Evolutionary conservation across 2,888 invertebrate genomes (phyloP), one percentile per base, ranked within the genome.

Genomic region (Lissonota sp.): DNA sequence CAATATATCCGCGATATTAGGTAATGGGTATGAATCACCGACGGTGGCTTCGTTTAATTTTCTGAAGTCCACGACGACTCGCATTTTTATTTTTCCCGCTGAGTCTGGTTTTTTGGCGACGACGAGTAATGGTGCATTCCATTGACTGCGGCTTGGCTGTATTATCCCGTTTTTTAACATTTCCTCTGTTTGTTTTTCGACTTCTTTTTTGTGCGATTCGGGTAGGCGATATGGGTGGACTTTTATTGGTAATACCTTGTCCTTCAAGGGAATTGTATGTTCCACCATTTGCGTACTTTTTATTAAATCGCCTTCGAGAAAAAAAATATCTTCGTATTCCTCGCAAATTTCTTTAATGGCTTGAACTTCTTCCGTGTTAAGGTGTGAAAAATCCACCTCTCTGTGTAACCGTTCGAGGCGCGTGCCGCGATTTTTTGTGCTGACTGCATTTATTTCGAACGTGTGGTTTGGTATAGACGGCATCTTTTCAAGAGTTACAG

Each of bases 191-290:
- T 49, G 49, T 49, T 12, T 7, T 49, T 10, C 10, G 0, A 49
- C 49, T 12, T 49, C 49, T 10, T 7, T 7, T 49, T 49, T 49
- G n/a, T 49, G 49, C 3, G n/a, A 49, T 49, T 49, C 49, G 5
- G 49, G n/a, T 12, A 49, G n/a, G 49, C 49, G 49, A 49, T 49
- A 49, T 49, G 49, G 49, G n/a, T 49, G 10, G 49, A 49, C n/a
- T 49, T 49, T 49, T 7, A 49, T 10, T 49, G 49, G 4, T 10
- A 7, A n/a, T 10, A 10, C n/a, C 0, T 12, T 5, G 3, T 49
- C 49, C n/a, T 10, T 49, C 0, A 49, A 12, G 3, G 10, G n/a
- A 12, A 49, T 49, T 10, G 5, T 4, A 12, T 49, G n/a, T 3
- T 49, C 10, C n/a, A 49, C 49, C 49, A 49, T 49, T n/a, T 49